Evolutionary conservation across 2,888 invertebrate species (phyloP).

Genomic region (Dicycla oo): DNA sequence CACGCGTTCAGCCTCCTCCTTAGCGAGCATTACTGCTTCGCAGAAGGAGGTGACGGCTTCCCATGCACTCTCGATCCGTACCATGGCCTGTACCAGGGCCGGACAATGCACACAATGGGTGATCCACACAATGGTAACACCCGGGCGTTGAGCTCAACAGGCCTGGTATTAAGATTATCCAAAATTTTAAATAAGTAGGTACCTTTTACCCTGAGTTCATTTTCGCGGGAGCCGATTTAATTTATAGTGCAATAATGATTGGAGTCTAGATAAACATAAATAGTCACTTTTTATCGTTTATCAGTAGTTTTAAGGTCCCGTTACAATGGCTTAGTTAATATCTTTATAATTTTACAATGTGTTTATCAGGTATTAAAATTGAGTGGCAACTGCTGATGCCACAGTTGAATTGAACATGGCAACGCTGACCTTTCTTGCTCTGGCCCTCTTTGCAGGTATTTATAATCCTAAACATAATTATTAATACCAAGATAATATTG

Average conservation of each 20-base stretch:
- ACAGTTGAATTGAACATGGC: conserved; percentile 45
- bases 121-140: too few species aligned
- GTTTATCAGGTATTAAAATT: conserved; percentile 17
- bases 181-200: too few species aligned
- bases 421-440: conserved; percentile 20
- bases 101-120: too few species aligned
- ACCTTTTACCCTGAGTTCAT: too few species aligned
- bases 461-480: background rate
- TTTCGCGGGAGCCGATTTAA: background rate
- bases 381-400: background rate
- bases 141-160: too few species aligned
- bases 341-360: conserved; percentile 49
- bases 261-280: conserved; percentile 1
- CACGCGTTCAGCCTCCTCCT: too few species aligned
- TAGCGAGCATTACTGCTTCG: too few species aligned
- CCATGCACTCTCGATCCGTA: too few species aligned
- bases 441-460: conserved; percentile 52
- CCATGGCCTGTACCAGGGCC: too few species aligned
- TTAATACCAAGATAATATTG: background rate
- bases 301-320: conserved; percentile 18
- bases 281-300: conserved; percentile 16
- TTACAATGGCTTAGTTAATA: conserved; percentile 14
- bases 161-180: too few species aligned
- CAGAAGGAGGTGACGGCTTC: too few species aligned
- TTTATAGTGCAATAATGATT: conserved; percentile 21